Base-by-base conservation (phyloP, 2,797 vertebrate genomes). In the Lacerta viridis region DNA sequence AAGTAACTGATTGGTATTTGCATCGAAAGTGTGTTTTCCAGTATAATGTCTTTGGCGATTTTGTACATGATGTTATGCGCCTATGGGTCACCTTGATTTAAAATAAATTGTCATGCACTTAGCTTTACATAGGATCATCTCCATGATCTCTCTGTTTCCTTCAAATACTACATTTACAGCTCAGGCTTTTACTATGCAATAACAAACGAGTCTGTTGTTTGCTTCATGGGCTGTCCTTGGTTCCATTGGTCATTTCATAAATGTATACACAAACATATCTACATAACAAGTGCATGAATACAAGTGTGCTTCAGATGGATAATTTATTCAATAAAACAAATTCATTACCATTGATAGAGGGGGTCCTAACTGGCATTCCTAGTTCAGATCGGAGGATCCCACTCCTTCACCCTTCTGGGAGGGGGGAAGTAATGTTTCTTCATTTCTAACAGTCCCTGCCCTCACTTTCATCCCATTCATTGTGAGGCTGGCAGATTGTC, bases 1-100 rank as follows among this genome's bases (percentile, higher is more conserved):
- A 90, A 93, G 84, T 15, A 33, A 10, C 77, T 90, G 90, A 82
- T 27, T 80, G 50, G 39, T n/a, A 10, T 87, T 93, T 92, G 69
- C 0, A 18, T 71, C 46, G 46, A 74, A n/a, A 74, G 69, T 80
- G 85, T 80, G 39, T 61, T 80, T 46, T 89, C 23, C n/a, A 71
- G 59, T 55, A 27, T 64, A 79, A 78, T 8, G 39, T 39, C 68
- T 66, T 83, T 27, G 13, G 15, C 33, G 46, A 33, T 84, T 88
- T 18, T 71, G 25, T 71, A 64, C 8, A 66, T 18, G 55, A 55
- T 23, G 55, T 59, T 74, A 61, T 74, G 27, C 11, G 10, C 39
- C 39, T 66, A 23, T 64, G 59, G n/a, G 78, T 80, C 69, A 81
- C 69, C 25, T 75, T 81, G 77, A 27, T 75, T 89, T 85, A 74